Percentiles rank a stretch among this genome's conserved stretches.
Conservation (phyloP, 2,888 invertebrate genomes). For the Andrena camellia region DNA sequence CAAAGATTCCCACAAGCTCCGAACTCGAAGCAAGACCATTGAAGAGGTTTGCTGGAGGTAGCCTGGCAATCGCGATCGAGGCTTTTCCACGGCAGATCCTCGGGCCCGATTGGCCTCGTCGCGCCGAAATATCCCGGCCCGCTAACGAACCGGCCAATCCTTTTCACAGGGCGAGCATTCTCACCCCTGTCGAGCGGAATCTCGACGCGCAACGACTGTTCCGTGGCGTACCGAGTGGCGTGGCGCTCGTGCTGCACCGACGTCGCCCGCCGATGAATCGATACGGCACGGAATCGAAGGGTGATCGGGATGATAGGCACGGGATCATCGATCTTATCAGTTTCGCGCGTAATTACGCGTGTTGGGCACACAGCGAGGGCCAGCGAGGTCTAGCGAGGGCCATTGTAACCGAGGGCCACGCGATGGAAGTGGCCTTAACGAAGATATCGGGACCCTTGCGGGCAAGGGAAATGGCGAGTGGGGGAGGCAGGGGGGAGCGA, state of each 20-base stretch:
- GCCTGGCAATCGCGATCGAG: conserved; percentile 38
- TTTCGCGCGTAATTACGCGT: conserved; percentile 84
- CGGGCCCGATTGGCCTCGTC: conserved; percentile 43
- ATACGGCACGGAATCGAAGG: conserved; percentile 82
- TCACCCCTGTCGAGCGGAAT: conserved; percentile 57
- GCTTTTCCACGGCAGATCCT: conserved; percentile 49
- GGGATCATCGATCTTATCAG: conserved; percentile 82
- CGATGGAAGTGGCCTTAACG: conserved; percentile 67
- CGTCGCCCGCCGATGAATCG: conserved; percentile 77
- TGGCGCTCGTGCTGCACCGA: conserved; percentile 6
- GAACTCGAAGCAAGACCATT: neutral
- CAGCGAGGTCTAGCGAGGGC: conserved; percentile 53
- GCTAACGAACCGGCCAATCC: conserved; percentile 71
- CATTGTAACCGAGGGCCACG: conserved; percentile 60
- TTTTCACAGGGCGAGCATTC: conserved; percentile 59
- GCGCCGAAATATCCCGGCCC: conserved; percentile 53
- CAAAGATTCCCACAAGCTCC: conserved; percentile 25
- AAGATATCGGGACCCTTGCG: conserved; percentile 58
- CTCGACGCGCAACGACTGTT: neutral
- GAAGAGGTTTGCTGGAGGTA: conserved; percentile 11
- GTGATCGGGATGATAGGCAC: conserved; percentile 81
- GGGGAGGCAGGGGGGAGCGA: conserved; percentile 9
- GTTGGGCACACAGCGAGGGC: conserved; percentile 78
- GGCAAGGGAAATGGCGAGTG: neutral
- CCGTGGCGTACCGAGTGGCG: neutral